Evolutionary conservation across 2,113 vertebrate species (phyloP), one percentile per base, ranked within the genome.

Genomic region (Vidua chalybeata): DNA sequence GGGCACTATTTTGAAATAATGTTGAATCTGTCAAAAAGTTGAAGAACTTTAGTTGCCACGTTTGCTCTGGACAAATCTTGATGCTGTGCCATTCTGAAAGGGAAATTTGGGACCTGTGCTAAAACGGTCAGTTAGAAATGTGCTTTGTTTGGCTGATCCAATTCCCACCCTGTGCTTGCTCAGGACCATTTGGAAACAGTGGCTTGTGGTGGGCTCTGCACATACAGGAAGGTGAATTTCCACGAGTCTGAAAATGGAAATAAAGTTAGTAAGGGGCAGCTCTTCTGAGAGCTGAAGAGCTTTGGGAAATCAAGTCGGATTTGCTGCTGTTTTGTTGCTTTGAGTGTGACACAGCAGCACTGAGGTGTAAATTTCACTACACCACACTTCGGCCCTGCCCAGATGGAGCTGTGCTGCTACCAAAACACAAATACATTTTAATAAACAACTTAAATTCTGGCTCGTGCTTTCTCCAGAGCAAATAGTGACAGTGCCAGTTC

Each of bases 281-380:
- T 85, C 48, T 31, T 45, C 0, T 17, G 28, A 17, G 28, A 43
- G 64, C 9, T 62, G 26, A 45, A 71, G 35, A 43, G 43, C 48
- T 93, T 26, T 56, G 54, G 28, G 64, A 20, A 37, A 24, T 55
- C 48, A 22, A 11, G 17, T 13, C 0, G 0, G 24, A 20, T 63
- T 51, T 89, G 59, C n/a, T 82, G 66, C 35, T 59, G 8, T 16
- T 33, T 21, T 45, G 16, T 58, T 66, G 31, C 43, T 92, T 69
- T 74, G 22, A 30, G 23, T 39, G 9, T 11, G 52, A 22, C 7
- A 3, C 39, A 35, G 1, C 21, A 63, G 48, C 71, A n/a, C 39
- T 0, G 0, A 41, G 58, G 41, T 49, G 22, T 16, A 9, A 45
- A 28, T 56, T 21, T 43, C 8, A 5, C 23, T 35, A 1, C 19